Evolutionary conservation across 1,140 invertebrate species (phyloP), one percentile per base, ranked within the genome.

Genomic region (Sesamia nonagrioides): DNA sequence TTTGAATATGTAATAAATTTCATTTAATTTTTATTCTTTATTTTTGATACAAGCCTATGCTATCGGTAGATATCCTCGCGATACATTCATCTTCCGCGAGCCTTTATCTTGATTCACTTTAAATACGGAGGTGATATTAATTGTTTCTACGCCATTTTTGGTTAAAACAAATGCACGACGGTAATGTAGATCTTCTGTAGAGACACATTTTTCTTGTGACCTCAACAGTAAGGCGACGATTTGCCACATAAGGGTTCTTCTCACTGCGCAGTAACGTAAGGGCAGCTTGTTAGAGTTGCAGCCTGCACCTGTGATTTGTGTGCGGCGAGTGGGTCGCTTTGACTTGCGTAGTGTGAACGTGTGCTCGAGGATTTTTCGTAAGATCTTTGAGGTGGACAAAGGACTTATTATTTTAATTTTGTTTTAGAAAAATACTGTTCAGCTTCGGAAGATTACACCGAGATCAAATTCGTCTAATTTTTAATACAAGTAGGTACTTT

Each of bases 211-310:
- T 3, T 42, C 2, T 27, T 27, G 35, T 40, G n/a, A 2, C 6
- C 35, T 17, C 7, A 15, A 21, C 63, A 33, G 42, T 48, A 68
- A 68, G 63, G 63, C 63, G 63, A 68, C 63, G 63, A 68, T 68
- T 68, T 68, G 63, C 42, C 63, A 68, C 63, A 68, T 48, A 68
- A 68, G 63, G 63, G 42, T 21, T 68, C 63, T 68, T 68, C 63
- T 21, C 63, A 68, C 63, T 68, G 42, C 63, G 18, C 18, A n/a
- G 63, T 68, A 68, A 68, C 63, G 40, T 68, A 68, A 68, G 63
- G 63, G 63, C 63, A 18, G 63, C 63, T 68, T 68, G 63, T 68
- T 68, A 68, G 63, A 68, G 63, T 68, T 68, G 63, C 63, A 68
- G 63, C 40, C 9, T 27, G 63, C 40, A 68, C 40, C 40, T 68